Conservation (phyloP, 2,888 invertebrate genomes). For the Eutolmus rufibarbis region DNA sequence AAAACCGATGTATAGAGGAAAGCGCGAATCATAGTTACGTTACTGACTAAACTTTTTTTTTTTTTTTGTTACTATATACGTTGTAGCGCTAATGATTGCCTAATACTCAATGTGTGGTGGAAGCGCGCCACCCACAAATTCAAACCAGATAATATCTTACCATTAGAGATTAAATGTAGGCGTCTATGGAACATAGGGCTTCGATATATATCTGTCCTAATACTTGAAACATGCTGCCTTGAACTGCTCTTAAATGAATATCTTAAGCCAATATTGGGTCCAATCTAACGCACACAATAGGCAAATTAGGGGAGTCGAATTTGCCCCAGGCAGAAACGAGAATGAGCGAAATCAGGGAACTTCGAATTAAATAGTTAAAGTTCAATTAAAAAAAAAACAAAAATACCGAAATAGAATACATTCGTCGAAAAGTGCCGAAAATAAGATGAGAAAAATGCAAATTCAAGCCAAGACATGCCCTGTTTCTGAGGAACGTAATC, state of each 20-base stretch:
- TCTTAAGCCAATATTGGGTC: neutral
- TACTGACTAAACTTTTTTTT: neutral
- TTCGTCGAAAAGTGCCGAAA: neutral
- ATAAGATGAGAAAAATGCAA: neutral
- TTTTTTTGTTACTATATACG: neutral
- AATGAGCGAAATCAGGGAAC: neutral
- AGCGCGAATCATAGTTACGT: conserved; percentile 1
- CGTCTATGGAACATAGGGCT: neutral
- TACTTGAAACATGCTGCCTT: neutral
- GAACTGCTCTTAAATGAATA: neutral
- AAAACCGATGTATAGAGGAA: conserved; percentile 17
- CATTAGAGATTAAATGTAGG: neutral
- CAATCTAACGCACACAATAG: neutral
- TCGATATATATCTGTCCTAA: neutral
- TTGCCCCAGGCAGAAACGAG: neutral
- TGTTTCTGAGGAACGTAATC: conserved; percentile 4
- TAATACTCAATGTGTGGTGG: conserved; percentile 16
- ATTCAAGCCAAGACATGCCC: neutral
- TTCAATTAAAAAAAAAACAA: neutral
- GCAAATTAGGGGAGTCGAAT: neutral
- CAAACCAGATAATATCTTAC: neutral
- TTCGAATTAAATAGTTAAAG: neutral
- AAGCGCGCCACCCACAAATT: neutral
- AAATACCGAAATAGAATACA: neutral
- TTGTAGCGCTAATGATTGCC: conserved; percentile 17